These are phyloP conservation scores for Rhyzopertha dominica DNA, from an alignment of 1,140 invertebrate genomes.

Conservation along the genomic window DNA sequence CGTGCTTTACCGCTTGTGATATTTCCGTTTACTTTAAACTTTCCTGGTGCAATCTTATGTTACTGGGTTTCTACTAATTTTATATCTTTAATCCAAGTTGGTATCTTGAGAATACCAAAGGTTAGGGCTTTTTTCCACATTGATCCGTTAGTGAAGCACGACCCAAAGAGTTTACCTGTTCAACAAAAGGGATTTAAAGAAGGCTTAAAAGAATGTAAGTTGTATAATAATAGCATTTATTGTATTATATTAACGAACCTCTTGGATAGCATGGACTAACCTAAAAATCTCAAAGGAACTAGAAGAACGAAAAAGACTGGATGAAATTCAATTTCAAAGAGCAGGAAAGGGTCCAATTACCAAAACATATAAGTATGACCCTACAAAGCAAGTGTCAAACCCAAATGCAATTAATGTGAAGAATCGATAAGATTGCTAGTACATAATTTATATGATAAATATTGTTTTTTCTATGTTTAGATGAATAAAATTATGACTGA, in stretches of 20 bases:
- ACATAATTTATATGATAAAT: slow-evolving; percentile 19
- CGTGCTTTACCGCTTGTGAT: slow-evolving; percentile 73
- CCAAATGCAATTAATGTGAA: slow-evolving; percentile 44
- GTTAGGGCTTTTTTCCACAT: slow-evolving; percentile 78
- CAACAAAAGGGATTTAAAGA: slow-evolving; percentile 73
- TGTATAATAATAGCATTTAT: slow-evolving; percentile 26
- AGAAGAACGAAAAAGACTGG: slow-evolving; percentile 67
- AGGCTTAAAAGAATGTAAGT: slow-evolving; percentile 80
- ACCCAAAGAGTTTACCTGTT: slow-evolving; percentile 53
- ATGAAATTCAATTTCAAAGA: slow-evolving; percentile 72
- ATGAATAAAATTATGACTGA: too few relatives aligned
- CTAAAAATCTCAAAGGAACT: slow-evolving; percentile 74
- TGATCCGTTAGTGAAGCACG: slow-evolving; percentile 56
- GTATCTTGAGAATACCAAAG: slow-evolving; percentile 67
- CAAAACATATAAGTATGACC: slow-evolving; percentile 85
- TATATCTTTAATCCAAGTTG: slow-evolving; percentile 81
- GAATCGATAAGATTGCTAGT: slow-evolving; percentile 30
- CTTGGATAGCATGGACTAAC: slow-evolving; percentile 69
- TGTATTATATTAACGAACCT: slow-evolving; percentile 6
- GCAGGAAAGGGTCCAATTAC: slow-evolving; percentile 78
- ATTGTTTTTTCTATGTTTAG: slow-evolving; percentile 12
- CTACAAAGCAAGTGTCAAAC: slow-evolving; percentile 58
- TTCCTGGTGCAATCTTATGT: slow-evolving; percentile 80
- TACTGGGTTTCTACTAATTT: slow-evolving; percentile 90
- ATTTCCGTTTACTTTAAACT: slow-evolving; percentile 82